Conservation (phyloP, 2,888 invertebrate species). For the Encarsia formosa region DNA sequence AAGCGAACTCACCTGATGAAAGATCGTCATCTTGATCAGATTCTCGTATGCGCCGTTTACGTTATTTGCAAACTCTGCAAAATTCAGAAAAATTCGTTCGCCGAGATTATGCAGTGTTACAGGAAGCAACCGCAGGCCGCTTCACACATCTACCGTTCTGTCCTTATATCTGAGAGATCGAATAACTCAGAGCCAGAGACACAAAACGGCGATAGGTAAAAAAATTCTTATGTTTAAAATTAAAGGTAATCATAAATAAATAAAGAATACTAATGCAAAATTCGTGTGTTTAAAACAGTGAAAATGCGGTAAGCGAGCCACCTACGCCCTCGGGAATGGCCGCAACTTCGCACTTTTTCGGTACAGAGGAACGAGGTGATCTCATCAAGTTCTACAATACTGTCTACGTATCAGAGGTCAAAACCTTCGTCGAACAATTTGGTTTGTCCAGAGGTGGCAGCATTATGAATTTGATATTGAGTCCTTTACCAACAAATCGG, state of each 20-base stretch:
- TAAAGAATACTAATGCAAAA: too few relatives aligned
- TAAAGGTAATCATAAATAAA: slow-evolving; percentile 10
- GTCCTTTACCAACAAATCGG: slow-evolving; percentile 67
- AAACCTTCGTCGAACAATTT: slow-evolving; percentile 62
- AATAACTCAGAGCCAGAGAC: slow-evolving; percentile 18
- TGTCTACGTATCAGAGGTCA: slow-evolving; percentile 80
- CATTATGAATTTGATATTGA: slow-evolving; percentile 54
- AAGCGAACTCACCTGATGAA: slow-evolving; percentile 80
- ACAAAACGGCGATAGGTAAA: slow-evolving; percentile 20
- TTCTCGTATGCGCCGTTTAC: slow-evolving; percentile 96
- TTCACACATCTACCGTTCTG: slow-evolving; percentile 87
- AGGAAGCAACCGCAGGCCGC: slow-evolving; percentile 89
- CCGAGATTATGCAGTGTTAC: slow-evolving; percentile 93
- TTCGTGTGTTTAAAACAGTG: slow-evolving; percentile 5
- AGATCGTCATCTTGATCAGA: slow-evolving; percentile 95
- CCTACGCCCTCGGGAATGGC: slow-evolving; percentile 59
- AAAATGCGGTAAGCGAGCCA: slow-evolving; percentile 38
- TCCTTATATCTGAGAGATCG: slow-evolving; percentile 59
- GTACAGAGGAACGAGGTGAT: slow-evolving; percentile 70
- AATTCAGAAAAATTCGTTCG: slow-evolving; percentile 66
- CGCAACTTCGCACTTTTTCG: slow-evolving; percentile 54
- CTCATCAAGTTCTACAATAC: slow-evolving; percentile 93
- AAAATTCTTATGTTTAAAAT: not conserved
- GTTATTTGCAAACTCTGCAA: slow-evolving; percentile 79
- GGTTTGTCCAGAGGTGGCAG: slow-evolving; percentile 41